Percentiles rank a stretch among this genome's conserved stretches.
phyloP scores from a whole-genome alignment of 2,797 vertebrate species.

The Pipistrellus kuhlii region DNA sequence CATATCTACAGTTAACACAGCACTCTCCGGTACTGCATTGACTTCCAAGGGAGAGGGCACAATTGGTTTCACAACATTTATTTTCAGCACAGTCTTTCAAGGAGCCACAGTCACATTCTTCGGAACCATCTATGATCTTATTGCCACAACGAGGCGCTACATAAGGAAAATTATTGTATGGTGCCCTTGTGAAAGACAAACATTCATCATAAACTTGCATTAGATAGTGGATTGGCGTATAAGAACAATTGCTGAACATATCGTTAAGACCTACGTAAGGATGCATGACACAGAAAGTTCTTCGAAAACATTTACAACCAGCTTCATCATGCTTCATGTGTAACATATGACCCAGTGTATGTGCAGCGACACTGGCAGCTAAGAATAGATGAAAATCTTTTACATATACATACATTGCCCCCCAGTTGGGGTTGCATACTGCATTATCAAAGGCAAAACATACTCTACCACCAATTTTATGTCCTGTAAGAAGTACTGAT shows the following conservation, averaged over 20 bases:
- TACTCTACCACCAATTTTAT: rapidly evolving
- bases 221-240: rapidly evolving
- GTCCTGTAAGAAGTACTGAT: neutral
- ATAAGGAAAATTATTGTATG: neutral
- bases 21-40: rapidly evolving
- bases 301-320: constrained; percentile 56
- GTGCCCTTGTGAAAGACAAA: rapidly evolving
- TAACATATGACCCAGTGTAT: rapidly evolving
- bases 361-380: neutral
- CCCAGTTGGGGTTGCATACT: constrained; percentile 33
- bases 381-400: rapidly evolving
- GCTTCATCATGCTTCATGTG: rapidly evolving
- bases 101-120: too few species aligned
- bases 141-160: too few species aligned
- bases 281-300: constrained; percentile 54
- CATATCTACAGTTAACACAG: rapidly evolving
- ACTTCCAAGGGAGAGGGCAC: rapidly evolving
- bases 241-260: constrained; percentile 69
- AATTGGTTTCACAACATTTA: constrained; percentile 4
- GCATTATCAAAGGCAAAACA: rapidly evolving
- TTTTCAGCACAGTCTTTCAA: too few species aligned
- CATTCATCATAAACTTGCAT: neutral
- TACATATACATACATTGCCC: rapidly evolving
- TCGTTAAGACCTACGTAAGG: neutral
- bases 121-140: too few species aligned